Conservation (phyloP, 2,888 invertebrate species). For the Diaperis boleti region DNA sequence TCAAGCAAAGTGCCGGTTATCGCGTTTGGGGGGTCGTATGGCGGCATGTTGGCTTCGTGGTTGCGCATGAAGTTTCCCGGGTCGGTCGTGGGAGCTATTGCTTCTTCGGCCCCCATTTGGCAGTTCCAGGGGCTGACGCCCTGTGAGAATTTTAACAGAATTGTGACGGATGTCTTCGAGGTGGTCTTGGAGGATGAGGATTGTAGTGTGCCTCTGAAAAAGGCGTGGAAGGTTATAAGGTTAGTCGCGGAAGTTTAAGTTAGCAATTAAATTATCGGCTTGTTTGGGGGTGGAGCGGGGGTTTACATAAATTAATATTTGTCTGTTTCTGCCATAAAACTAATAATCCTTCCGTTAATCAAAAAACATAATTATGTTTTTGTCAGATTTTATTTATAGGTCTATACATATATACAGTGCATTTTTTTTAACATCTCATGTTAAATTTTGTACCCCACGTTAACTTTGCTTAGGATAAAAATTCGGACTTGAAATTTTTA, state of each 20-base stretch:
- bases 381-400: no score
- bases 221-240: conserved; percentile 85
- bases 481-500: no score
- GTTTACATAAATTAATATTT: no score
- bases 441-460: no score
- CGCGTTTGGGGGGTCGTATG: conserved; percentile 91
- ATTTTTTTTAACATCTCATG: no score
- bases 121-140: conserved; percentile 85
- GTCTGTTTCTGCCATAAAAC: no score
- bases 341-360: no score
- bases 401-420: no score
- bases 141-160: conserved; percentile 81
- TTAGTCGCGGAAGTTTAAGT: conserved; percentile 59
- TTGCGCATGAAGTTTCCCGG: conserved; percentile 96
- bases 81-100: conserved; percentile 87
- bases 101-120: conserved; percentile 92
- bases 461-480: no score
- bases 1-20: conserved; percentile 79
- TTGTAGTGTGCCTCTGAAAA: conserved; percentile 80
- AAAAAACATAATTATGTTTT: no score
- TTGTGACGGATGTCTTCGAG: conserved; percentile 83
- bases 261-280: neutral
- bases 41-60: conserved; percentile 98
- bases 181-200: conserved; percentile 57
- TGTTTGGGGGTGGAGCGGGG: conserved; percentile 17